A percentile compares a stretch with the other conserved stretches of the same genome.
phyloP scores from a whole-genome alignment of 2,888 invertebrate genomes.

The Drosophila cognata region DNA sequence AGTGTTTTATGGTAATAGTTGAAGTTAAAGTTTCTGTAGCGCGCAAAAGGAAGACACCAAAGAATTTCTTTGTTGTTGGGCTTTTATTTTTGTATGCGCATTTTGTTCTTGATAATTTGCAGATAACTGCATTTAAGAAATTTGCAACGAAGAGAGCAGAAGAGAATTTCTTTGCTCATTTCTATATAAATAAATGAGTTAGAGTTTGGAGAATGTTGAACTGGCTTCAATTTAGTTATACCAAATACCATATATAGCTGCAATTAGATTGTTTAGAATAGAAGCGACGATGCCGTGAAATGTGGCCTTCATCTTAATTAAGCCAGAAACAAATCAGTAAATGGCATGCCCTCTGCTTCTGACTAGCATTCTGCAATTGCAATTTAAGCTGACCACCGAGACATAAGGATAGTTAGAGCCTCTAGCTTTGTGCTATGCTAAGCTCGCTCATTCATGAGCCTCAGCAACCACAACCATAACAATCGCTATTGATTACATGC shows the following conservation, averaged over 20 bases:
- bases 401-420: conserved; percentile 1
- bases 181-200: too few relatives aligned
- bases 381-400: conserved; percentile 32
- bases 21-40: conserved; percentile 18
- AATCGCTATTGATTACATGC: conserved; percentile 74
- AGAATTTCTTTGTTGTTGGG: conserved; percentile 24
- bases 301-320: conserved; percentile 64
- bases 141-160: not conserved
- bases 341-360: conserved; percentile 45
- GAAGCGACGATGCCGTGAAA: conserved; percentile 26
- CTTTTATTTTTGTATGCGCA: conserved; percentile 6
- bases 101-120: conserved; percentile 4
- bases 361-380: conserved; percentile 32
- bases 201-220: not conserved
- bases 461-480: conserved; percentile 59
- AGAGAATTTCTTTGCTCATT: not conserved
- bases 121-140: conserved; percentile 6
- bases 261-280: conserved; percentile 54
- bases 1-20: conserved; percentile 41
- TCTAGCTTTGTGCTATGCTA: conserved; percentile 5
- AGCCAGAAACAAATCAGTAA: conserved; percentile 62
- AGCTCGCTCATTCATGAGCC: conserved; percentile 45
- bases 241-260: conserved; percentile 13
- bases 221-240: not conserved
- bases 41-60: conserved; percentile 31